Base-by-base conservation (phyloP, 2,888 invertebrate genomes). In the Linnaemya tessellans region DNA sequence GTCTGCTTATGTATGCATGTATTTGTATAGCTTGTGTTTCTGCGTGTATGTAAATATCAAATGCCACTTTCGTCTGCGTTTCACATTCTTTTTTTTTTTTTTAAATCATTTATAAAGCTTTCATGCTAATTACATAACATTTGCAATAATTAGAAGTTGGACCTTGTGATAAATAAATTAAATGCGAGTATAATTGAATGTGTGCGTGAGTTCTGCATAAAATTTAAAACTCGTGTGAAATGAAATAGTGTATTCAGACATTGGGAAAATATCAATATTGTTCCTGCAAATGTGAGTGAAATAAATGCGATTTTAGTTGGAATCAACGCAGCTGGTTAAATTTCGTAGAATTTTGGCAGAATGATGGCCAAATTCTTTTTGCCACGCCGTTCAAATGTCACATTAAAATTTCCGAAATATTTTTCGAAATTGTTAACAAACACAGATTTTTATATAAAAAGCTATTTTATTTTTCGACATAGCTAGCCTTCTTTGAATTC, bases 81-180 rank as follows among this genome's bases (percentile, higher is more conserved):
- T 64, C 10, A 18, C 15, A 13, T 30, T 13, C 11, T 41, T 60
- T 60, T 62, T 54, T 56, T 46, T 62, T 70, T 74, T 43, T 43
- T n/a, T n/a, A n/a, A 13, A 70, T 78, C 70, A 54, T 38, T 13
- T 56, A 65, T 56, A 80, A 81, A 70, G 77, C 80, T 80, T 81
- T 81, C 67, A 62, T 62, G 51, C 22, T 84, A 73, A 78, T 84
- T 77, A 70, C 79, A 79, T 82, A 78, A 58, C 73, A 83, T 73
- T 78, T 83, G 78, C 71, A 83, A 67, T 78, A 83, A 78, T 83
- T 77, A 77, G 65, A 25, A 58, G 22, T 77, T 77, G 64, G 77
- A 77, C 77, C 82, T 82, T 82, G 82, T 82, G 51, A 56, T 64
- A 82, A 82, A 77, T 71, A 70, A 81, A 81, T 75, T 75, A 65